phyloP scores from a whole-genome alignment of 2,888 invertebrate genomes.

The Callyntrura guangdongensis region DNA sequence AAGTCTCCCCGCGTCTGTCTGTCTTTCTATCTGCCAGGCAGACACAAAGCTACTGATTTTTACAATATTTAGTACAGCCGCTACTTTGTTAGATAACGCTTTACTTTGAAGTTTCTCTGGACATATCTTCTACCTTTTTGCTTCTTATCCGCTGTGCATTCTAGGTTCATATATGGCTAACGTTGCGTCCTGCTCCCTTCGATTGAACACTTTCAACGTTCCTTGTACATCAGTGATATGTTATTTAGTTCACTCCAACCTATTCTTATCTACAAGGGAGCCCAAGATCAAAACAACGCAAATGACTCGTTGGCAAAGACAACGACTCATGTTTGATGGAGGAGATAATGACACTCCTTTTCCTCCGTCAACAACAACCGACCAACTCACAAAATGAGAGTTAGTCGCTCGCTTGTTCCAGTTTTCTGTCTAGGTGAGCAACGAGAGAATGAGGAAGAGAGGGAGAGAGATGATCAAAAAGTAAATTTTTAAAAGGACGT shows the following conservation, averaged over 20 bases:
- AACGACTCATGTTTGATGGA: slow-evolving; percentile 58
- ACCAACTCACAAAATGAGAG: slow-evolving; percentile 21
- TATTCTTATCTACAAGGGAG: not conserved
- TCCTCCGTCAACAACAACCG: slow-evolving; percentile 32
- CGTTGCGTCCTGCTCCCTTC: not conserved
- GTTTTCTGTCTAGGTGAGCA: slow-evolving; percentile 52
- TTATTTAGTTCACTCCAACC: not conserved
- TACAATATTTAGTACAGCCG: no score
- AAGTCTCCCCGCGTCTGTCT: not conserved
- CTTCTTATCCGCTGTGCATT: not conserved
- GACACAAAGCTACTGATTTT: no score
- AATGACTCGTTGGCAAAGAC: slow-evolving; percentile 5
- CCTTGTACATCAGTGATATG: not conserved
- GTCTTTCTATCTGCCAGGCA: not conserved
- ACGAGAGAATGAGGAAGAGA: not conserved
- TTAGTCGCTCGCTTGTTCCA: slow-evolving; percentile 39
- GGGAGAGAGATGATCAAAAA: slow-evolving; percentile 72
- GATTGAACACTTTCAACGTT: not conserved
- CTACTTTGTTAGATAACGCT: no score
- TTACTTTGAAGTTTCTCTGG: no score
- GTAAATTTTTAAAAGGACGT: slow-evolving; percentile 70
- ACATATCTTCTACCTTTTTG: not conserved
- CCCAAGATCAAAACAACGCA: slow-evolving; percentile 31
- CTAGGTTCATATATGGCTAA: not conserved
- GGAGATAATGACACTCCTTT: slow-evolving; percentile 58